Base-by-base conservation (phyloP, 2,888 invertebrate species). In the Arrhopalites spinosus region DNA sequence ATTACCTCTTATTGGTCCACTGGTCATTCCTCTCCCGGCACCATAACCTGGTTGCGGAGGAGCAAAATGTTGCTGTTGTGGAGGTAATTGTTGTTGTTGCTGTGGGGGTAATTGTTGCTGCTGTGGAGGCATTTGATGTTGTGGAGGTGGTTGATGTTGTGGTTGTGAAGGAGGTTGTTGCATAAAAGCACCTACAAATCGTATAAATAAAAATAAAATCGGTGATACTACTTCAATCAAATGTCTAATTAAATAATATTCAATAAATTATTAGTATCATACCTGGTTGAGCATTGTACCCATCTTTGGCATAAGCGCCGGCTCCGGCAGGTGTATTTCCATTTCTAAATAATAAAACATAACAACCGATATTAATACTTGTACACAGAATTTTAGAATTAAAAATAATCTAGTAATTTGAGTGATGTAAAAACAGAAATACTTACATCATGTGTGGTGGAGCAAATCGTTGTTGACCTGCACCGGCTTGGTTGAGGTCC, bases 391-490 rank as follows among this genome's bases (percentile, higher is more conserved):
- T n/a, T n/a, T n/a, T n/a, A n/a, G n/a, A n/a, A n/a, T n/a, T n/a
- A n/a, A n/a, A n/a, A n/a, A n/a, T n/a, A n/a, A n/a, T n/a, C n/a
- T n/a, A n/a, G n/a, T n/a, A n/a, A n/a, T n/a, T n/a, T n/a, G n/a
- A n/a, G n/a, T n/a, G n/a, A n/a, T n/a, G n/a, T n/a, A n/a, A n/a
- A n/a, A n/a, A n/a, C n/a, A n/a, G n/a, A n/a, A n/a, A n/a, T n/a
- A n/a, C n/a, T n/a, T n/a, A n/a, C n/a, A n/a, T 82, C 88, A 94
- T 90, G 88, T 95, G 96, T 86, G 96, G 96, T 86, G 96, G 95
- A 86, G 96, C 90, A 90, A 96, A 96, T 87, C 91, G 91, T 88
- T 66, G 53, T 53, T 90, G 88, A 88, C 90, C 89, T 87, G 90
- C 89, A 87, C 90, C 89, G 87, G 90, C 90, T 88, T 89, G 90